Evolutionary conservation across 2,888 invertebrate genomes (phyloP).

Genomic region (Lasioglossum vierecki): DNA sequence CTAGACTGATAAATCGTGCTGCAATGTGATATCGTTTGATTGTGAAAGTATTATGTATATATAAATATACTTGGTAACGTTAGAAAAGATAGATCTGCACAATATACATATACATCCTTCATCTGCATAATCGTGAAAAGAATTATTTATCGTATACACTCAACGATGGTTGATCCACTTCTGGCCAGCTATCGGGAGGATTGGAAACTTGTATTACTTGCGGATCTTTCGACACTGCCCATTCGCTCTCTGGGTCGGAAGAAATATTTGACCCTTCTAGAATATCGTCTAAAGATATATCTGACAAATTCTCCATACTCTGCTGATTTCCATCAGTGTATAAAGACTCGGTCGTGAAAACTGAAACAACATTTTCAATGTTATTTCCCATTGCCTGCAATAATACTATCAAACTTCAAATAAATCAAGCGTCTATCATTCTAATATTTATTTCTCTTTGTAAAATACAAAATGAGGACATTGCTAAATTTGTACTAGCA

Average conservation of each 20-base stretch:
- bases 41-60: slow-evolving; percentile 42
- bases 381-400: background rate
- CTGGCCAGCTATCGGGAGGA: slow-evolving; percentile 85
- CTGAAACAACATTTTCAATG: slow-evolving; percentile 49
- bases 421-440: background rate
- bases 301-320: slow-evolving; percentile 83
- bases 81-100: slow-evolving; percentile 25
- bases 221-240: slow-evolving; percentile 83
- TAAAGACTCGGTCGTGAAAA: slow-evolving; percentile 71
- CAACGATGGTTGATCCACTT: slow-evolving; percentile 85
- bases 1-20: slow-evolving; percentile 18
- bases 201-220: slow-evolving; percentile 71
- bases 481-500: background rate
- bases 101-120: slow-evolving; percentile 11
- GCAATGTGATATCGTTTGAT: slow-evolving; percentile 30
- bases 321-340: slow-evolving; percentile 73
- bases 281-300: slow-evolving; percentile 85
- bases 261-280: slow-evolving; percentile 86
- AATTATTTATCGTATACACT: slow-evolving; percentile 39
- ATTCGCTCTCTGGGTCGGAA: slow-evolving; percentile 90
- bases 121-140: slow-evolving; percentile 26
- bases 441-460: background rate
- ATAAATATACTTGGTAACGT: slow-evolving; percentile 10
- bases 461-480: background rate
- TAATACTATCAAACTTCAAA: background rate